Evolutionary conservation across 2,113 vertebrate genomes (phyloP), one percentile per base, ranked within the genome.

Genomic region (Holacanthus passer): DNA sequence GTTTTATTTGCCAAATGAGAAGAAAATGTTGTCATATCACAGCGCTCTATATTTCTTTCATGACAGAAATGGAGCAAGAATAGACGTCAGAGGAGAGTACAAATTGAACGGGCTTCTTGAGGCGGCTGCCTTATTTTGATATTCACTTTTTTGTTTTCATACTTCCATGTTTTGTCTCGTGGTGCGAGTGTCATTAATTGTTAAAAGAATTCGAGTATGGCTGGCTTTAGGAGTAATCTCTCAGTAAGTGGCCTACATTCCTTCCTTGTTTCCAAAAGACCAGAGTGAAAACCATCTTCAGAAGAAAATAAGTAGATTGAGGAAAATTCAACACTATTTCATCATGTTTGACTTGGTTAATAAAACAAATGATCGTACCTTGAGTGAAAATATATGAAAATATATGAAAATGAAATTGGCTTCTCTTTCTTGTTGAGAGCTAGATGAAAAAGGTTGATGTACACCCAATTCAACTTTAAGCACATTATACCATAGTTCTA

Each of bases 11-110:
- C 50, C 45, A 93, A 92, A 94, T 82, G 90, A 91, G 88, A 87
- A 74, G 90, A 87, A 58, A 79, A 78, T 82, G 86, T 77, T 78
- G 39, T 66, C 72, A 82, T 88, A 77, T 93, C 77, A 84, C 88
- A 75, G 87, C 87, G 43, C 79, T 88, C 72, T 80, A 71, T 73
- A 82, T 81, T 87, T 67, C 14, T 31, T 60, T 81, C 79, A 74
- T 95, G 94, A 95, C 93, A 95, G 92, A 96, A 96, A 92, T 94
- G 92, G 95, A 90, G 83, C 92, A 73, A 69, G 69, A 68, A 74
- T 63, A 85, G 89, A 56, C 6, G 35, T 64, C 62, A 50, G 71
- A 56, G 45, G 56, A 50, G 73, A 76, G 6, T 12, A n/a, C 53
- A 35, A 27, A 79, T 50, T 87, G 81, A 93, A 81, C 41, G 83